Evolutionary conservation across 1,140 invertebrate species (phyloP).

Genomic region (Drosophila repleta): DNA sequence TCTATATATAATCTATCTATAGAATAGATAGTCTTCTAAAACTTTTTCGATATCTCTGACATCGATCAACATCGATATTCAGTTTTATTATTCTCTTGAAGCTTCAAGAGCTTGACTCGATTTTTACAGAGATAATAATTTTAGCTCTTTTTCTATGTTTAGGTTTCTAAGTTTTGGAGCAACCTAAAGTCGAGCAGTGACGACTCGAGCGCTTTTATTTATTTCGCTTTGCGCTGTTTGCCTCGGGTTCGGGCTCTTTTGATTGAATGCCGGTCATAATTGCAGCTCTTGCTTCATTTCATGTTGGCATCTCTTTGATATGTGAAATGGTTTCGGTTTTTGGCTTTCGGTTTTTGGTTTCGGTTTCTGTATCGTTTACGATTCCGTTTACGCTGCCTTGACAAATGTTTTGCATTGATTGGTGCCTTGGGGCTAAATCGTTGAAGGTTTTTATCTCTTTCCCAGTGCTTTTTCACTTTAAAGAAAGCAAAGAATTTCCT

Average conservation of each 20-base stretch:
- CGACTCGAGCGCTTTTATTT: too few relatives aligned
- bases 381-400: slow-evolving; percentile 21
- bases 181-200: too few relatives aligned
- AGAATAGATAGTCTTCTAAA: too few relatives aligned
- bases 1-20: too few relatives aligned
- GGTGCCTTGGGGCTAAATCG: slow-evolving; percentile 27
- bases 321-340: slow-evolving; percentile 24
- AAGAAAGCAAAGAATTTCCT: background rate
- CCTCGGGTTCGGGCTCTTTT: slow-evolving; percentile 49
- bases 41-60: too few relatives aligned
- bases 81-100: too few relatives aligned
- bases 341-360: slow-evolving; percentile 21
- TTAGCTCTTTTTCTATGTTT: too few relatives aligned
- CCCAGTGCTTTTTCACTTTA: slow-evolving; percentile 5
- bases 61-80: too few relatives aligned
- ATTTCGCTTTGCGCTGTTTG: slow-evolving; percentile 2
- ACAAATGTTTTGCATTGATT: slow-evolving; percentile 66
- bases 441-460: slow-evolving; percentile 9
- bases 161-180: too few relatives aligned
- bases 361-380: slow-evolving; percentile 1
- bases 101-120: too few relatives aligned
- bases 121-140: too few relatives aligned
- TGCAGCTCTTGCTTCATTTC: slow-evolving; percentile 63
- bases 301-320: slow-evolving; percentile 53
- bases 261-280: slow-evolving; percentile 76